Evolutionary conservation across 2,888 invertebrate genomes (phyloP).

Genomic region (Pseudococcus longispinus): DNA sequence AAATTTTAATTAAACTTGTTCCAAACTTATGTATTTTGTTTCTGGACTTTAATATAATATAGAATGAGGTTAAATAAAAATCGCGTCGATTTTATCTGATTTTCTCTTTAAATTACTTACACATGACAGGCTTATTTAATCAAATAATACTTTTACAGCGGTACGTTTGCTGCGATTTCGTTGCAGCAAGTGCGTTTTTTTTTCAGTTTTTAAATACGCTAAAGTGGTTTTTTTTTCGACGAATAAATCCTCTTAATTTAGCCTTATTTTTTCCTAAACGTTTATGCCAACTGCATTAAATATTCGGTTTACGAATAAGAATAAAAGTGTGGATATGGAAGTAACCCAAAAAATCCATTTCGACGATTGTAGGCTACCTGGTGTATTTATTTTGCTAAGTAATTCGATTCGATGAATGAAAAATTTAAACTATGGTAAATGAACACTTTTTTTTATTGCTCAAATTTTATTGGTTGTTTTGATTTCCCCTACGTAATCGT

Average conservation of each 20-base stretch:
- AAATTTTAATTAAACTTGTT: slow-evolving; percentile 44
- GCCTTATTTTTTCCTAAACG: not conserved
- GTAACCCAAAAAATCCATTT: not conserved
- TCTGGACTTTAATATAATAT: not conserved
- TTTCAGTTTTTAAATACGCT: not conserved
- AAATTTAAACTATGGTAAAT: not conserved
- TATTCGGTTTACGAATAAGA: not conserved
- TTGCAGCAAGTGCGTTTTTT: not conserved
- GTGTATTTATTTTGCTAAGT: not conserved
- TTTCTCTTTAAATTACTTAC: slow-evolving; percentile 45
- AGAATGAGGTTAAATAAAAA: slow-evolving; percentile 40
- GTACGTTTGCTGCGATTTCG: slow-evolving; percentile 2
- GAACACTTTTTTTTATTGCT: not conserved
- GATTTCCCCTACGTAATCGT: not conserved
- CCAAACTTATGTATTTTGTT: slow-evolving; percentile 39
- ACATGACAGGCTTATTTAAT: slow-evolving; percentile 37
- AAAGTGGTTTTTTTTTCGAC: slow-evolving; percentile 8
- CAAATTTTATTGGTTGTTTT: not conserved
- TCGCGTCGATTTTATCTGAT: slow-evolving; percentile 39
- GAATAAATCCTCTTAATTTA: not conserved
- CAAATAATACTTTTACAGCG: slow-evolving; percentile 29
- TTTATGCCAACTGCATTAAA: not conserved
- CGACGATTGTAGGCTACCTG: not conserved
- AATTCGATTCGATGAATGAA: not conserved
- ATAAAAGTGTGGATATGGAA: not conserved